These are phyloP conservation scores for Ibidorhyncha struthersii DNA, from an alignment of 2,113 vertebrate genomes.

Conservation along the genomic window DNA sequence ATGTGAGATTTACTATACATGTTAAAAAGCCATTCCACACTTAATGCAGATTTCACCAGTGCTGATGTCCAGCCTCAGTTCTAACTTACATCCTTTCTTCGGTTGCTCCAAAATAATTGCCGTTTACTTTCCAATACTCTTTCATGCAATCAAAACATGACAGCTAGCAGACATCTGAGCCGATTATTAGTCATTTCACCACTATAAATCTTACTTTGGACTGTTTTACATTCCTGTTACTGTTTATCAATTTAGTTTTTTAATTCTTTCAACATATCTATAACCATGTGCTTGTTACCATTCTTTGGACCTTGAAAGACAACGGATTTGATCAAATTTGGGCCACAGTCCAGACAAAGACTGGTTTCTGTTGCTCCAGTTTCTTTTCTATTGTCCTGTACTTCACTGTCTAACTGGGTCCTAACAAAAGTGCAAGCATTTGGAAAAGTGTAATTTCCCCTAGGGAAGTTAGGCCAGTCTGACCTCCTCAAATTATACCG, in stretches of 20 bases:
- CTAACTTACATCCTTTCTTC: background rate
- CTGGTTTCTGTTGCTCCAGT: background rate
- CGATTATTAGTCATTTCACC: background rate
- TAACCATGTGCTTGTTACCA: background rate
- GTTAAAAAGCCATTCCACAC: background rate
- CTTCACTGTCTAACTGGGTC: background rate
- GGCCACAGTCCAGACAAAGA: background rate
- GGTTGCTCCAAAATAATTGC: background rate
- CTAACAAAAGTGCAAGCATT: background rate
- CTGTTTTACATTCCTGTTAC: background rate
- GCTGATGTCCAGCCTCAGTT: background rate
- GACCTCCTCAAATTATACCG: background rate
- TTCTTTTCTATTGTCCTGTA: background rate
- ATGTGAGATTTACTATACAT: background rate
- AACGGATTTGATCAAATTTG: background rate
- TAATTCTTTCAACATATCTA: background rate
- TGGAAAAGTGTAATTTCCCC: constrained; percentile 12
- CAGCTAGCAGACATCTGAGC: background rate
- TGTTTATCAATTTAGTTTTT: background rate
- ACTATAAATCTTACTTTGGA: background rate
- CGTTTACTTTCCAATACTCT: background rate
- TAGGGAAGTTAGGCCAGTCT: background rate
- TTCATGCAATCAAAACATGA: background rate
- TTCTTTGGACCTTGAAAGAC: background rate
- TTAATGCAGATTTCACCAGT: background rate